phyloP scores from a whole-genome alignment of 2,113 vertebrate species.

The Hippocampus abdominalis region DNA sequence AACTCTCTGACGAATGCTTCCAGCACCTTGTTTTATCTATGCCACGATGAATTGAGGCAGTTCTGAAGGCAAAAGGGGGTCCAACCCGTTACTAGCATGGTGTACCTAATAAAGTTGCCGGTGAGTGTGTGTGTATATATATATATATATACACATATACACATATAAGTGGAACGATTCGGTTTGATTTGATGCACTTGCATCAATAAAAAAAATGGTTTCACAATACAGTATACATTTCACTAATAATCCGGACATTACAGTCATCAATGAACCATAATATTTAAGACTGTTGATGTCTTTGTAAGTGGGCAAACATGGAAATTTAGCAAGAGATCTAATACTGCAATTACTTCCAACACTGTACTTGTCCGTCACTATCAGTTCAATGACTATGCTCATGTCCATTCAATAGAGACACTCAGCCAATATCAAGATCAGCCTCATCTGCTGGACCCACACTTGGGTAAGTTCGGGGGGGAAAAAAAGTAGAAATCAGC shows the following conservation, averaged over 20 bases:
- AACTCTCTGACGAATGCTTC: no score
- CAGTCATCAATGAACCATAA: not conserved
- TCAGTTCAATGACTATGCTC: not conserved
- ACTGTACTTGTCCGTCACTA: not conserved
- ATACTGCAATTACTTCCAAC: no score
- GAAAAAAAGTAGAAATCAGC: not conserved
- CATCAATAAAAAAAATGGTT: not conserved
- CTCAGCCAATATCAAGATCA: constrained; percentile 96
- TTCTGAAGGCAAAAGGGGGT: no score
- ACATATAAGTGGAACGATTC: no score
- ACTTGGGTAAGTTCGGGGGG: constrained; percentile 78
- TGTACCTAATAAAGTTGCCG: no score
- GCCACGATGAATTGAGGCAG: no score
- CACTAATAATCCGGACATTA: not conserved
- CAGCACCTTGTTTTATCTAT: no score
- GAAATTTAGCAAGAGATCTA: not conserved
- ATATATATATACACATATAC: no score
- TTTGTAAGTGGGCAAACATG: not conserved
- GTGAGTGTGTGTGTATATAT: no score
- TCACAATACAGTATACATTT: not conserved
- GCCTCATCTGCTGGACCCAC: constrained; percentile 88
- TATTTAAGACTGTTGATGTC: not conserved
- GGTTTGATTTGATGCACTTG: no score
- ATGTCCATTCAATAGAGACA: constrained; percentile 73
- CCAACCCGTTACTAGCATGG: no score